Evolutionary conservation across 30 jellyfish, hydroid and myxozoan genomes (phyloP).

Genomic region (Cassiopea andromeda): DNA sequence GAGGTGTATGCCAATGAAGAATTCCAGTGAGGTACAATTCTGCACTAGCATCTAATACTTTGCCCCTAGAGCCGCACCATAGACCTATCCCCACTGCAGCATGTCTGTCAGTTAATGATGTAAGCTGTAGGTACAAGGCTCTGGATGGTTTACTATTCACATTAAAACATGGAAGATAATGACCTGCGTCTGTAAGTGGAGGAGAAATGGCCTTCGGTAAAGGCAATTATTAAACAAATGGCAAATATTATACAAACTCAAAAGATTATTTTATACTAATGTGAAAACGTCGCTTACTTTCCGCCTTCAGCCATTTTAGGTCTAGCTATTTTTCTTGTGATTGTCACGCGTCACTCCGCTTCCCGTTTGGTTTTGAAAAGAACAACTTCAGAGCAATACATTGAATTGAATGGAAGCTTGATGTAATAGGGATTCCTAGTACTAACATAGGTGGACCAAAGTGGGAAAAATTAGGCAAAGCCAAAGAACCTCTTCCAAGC

Average conservation of each 20-base stretch:
- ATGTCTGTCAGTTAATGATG: too few species aligned
- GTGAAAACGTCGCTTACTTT: not conserved
- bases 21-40: too few species aligned
- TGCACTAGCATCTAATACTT: too few species aligned
- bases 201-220: too few species aligned
- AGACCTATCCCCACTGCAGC: too few species aligned
- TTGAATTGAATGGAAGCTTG: constrained; percentile 37
- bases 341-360: not conserved
- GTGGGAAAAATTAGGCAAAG: not conserved
- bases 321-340: not conserved
- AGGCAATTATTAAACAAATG: too few species aligned
- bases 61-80: too few species aligned
- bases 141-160: too few species aligned
- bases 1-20: too few species aligned
- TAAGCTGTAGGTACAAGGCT: too few species aligned
- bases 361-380: constrained; percentile 12
- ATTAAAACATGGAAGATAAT: too few species aligned
- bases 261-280: not conserved
- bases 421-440: not conserved
- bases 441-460: constrained; percentile 11
- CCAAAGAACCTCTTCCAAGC: not conserved
- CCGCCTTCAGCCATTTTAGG: constrained; percentile 47
- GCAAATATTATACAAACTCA: not conserved
- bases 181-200: too few species aligned
- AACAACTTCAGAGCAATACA: not conserved